Conservation (phyloP, 1,140 invertebrate species). For the Sycobia sp. region DNA sequence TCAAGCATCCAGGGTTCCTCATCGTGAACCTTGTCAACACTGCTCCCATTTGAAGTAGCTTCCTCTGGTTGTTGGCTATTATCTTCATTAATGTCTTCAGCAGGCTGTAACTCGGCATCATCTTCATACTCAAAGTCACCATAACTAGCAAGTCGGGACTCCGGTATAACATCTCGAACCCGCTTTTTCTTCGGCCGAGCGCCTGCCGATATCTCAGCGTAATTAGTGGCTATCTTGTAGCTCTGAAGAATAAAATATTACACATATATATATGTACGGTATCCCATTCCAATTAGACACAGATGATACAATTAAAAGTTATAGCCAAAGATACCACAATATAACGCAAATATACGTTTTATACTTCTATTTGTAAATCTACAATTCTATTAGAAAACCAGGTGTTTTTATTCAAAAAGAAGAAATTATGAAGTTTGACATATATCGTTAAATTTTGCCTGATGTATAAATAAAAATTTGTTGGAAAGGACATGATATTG, state of each 20-base stretch:
- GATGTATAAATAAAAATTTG: too few species aligned
- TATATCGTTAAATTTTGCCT: too few species aligned
- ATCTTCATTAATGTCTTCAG: constrained; percentile 48
- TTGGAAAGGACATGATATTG: too few species aligned
- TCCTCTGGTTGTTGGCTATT: constrained; percentile 29
- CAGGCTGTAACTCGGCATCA: constrained; percentile 48
- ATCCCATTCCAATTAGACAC: too few species aligned
- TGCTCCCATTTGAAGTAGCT: not conserved
- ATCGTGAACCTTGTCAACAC: not conserved
- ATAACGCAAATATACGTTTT: too few species aligned
- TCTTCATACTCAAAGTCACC: constrained; percentile 55
- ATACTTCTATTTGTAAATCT: too few species aligned
- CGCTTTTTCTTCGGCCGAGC: constrained; percentile 27
- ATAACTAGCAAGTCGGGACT: constrained; percentile 52
- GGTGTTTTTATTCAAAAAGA: too few species aligned
- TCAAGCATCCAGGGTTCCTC: constrained; percentile 51
- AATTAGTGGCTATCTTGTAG: constrained; percentile 45
- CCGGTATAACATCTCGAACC: constrained; percentile 52
- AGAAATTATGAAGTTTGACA: too few species aligned
- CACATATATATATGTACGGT: too few species aligned
- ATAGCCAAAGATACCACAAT: too few species aligned
- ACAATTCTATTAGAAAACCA: too few species aligned
- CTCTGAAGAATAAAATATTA: constrained; percentile 41
- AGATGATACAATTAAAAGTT: too few species aligned
- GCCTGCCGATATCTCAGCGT: constrained; percentile 17